Percentiles rank a stretch among this genome's conserved stretches.
Conservation (phyloP, 2,797 vertebrate species). For the Acanthornis magna region DNA sequence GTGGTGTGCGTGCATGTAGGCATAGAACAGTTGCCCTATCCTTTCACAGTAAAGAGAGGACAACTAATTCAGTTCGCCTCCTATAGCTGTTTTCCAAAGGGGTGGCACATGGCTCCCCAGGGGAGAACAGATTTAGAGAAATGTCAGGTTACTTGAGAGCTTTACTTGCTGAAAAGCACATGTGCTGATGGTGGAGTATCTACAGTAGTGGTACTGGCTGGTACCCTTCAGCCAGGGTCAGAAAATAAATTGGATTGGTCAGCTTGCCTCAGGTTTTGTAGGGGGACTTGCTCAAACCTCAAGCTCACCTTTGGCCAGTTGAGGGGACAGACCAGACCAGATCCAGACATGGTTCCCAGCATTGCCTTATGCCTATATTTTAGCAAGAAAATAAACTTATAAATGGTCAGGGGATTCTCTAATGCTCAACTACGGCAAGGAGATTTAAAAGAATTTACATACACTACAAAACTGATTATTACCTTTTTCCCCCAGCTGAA, state of each 20-base stretch:
- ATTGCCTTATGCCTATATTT: not conserved
- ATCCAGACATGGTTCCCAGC: not conserved
- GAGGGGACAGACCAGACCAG: not conserved
- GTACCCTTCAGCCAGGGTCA: not conserved
- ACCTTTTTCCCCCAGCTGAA: not conserved
- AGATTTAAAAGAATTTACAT: not conserved
- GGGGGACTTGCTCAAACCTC: not conserved
- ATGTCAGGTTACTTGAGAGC: not conserved
- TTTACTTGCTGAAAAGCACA: not conserved
- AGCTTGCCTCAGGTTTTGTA: not conserved
- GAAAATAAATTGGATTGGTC: not conserved
- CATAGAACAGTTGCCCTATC: not conserved
- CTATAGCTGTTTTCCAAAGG: not conserved
- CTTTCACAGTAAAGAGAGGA: not conserved
- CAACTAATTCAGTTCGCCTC: not conserved
- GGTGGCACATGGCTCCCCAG: not conserved
- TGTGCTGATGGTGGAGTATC: not conserved
- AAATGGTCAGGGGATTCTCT: not conserved
- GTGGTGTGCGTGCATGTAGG: not conserved
- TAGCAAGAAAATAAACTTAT: not conserved
- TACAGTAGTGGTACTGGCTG: not conserved
- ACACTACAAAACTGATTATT: not conserved
- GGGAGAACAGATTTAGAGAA: not conserved
- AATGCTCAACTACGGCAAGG: not conserved
- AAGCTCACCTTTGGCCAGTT: not conserved